Base-by-base conservation (phyloP, 2,797 vertebrate species). In the Enteromius paludinosus region DNA sequence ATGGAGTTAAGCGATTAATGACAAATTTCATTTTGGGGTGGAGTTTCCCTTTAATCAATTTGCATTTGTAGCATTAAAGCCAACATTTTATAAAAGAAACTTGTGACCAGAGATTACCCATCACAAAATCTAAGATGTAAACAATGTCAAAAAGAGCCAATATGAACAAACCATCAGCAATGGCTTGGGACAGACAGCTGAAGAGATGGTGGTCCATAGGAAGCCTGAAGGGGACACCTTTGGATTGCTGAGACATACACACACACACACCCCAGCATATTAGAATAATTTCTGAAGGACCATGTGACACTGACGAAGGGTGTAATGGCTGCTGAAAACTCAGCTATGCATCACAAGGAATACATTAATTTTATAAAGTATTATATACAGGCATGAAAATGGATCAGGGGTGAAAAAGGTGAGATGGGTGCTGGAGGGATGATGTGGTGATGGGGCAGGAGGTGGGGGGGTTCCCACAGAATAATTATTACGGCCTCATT, bases 191-290 rank as follows among this genome's bases (percentile, higher is more conserved):
- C 77, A 99, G 92, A 86, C 86, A 90, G 62, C 89, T 90, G 86
- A 99, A 99, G 41, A 99, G 94, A 88, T 90, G 89, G 71, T 99
- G 97, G 12, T 96, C 93, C 88, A 95, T 93, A 0, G 96, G 95
- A 70, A 99, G 94, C 81, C 97, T 95, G 87, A 98, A 97, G 0
- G 96, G 96, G 2, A 84, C 72, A 0, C 88, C 91, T 90, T 95
- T 96, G 7, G 92, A 94, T 85, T 92, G 89, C 86, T 96, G 87
- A 86, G 89, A 69, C 91, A 93, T 89, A 70, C 49, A 81, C 18
- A n/a, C 2, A 61, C 18, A n/a, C 1, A 61, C 2, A 61, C 73
- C 14, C 11, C 0, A 70, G 64, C 14, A 84, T 49, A 15, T 35
- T 45, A 56, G 7, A 61, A 49, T 38, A 18, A 33, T 56, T 15